phyloP scores from a whole-genome alignment of 1,140 invertebrate genomes.

The Portunus trituberculatus region DNA sequence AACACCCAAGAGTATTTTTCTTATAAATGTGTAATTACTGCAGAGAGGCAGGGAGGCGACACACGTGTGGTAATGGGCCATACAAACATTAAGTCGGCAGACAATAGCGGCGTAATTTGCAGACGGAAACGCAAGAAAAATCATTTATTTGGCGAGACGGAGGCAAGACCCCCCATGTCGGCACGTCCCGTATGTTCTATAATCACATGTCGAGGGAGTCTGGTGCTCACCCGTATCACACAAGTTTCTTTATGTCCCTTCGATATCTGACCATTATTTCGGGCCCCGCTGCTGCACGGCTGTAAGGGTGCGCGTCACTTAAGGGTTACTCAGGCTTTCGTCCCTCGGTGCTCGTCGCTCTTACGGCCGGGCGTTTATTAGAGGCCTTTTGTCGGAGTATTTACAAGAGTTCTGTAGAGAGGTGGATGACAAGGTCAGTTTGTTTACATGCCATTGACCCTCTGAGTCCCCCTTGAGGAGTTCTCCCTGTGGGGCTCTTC shows the following conservation, averaged over 20 bases:
- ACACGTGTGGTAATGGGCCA: constrained; percentile 17
- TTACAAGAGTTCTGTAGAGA: constrained; percentile 35
- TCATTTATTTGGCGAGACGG: constrained; percentile 23
- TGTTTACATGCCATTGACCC: constrained; percentile 33
- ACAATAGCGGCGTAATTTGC: constrained; percentile 38
- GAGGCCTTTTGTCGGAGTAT: constrained; percentile 2
- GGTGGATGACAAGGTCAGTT: constrained; percentile 44
- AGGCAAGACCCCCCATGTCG: constrained; percentile 1
- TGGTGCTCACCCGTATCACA: constrained; percentile 15
- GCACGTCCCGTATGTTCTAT: constrained; percentile 12
- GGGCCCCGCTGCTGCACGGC: neutral
- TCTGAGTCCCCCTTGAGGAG: neutral
- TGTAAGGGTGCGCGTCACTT: neutral
- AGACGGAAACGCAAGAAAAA: constrained; percentile 48
- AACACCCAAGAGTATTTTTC: neutral
- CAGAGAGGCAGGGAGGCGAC: neutral
- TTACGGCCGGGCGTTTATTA: neutral
- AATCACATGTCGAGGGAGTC: neutral
- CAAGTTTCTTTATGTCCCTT: neutral
- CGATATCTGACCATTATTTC: constrained; percentile 24
- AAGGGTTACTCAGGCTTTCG: neutral
- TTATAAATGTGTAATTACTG: constrained; percentile 11
- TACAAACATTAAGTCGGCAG: neutral
- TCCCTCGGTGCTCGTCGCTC: neutral
- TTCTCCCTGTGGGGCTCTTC: neutral